Evolutionary conservation across 2,888 invertebrate genomes (phyloP).

Genomic region (Habroteleia sp.): DNA sequence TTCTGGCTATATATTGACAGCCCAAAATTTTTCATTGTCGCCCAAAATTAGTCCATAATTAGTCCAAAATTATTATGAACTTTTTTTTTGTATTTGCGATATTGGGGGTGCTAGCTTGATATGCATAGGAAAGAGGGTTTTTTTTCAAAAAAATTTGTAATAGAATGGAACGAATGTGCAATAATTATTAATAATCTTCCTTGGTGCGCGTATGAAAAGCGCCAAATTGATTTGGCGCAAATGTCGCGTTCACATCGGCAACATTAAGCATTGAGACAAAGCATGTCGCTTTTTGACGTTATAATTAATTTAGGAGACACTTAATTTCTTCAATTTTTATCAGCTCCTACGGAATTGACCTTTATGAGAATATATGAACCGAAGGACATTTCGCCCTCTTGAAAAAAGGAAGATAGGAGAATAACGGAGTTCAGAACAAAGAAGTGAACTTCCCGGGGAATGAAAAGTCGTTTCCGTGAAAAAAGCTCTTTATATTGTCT

Average conservation of each 20-base stretch:
- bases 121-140: too few relatives aligned
- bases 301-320: conserved; percentile 26
- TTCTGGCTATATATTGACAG: too few relatives aligned
- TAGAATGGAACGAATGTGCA: too few relatives aligned
- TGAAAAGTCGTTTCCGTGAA: conserved; percentile 51
- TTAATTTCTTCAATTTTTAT: conserved; percentile 46
- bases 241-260: conserved; percentile 1
- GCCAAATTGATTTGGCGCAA: too few relatives aligned
- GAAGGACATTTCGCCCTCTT: conserved; percentile 27
- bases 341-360: conserved; percentile 29
- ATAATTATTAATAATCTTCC: too few relatives aligned
- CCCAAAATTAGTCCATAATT: too few relatives aligned
- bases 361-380: conserved; percentile 45
- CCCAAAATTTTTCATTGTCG: too few relatives aligned
- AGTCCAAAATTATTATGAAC: too few relatives aligned
- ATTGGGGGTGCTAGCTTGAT: too few relatives aligned
- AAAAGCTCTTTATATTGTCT: conserved; percentile 49
- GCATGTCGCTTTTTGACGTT: conserved; percentile 2
- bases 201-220: too few relatives aligned
- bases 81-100: too few relatives aligned
- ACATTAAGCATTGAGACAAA: conserved; percentile 11
- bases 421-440: conserved; percentile 53
- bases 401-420: conserved; percentile 33
- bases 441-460: conserved; percentile 44
- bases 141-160: too few relatives aligned